phyloP scores from a whole-genome alignment of 2,113 vertebrate species.

The Sus scrofa region DNA sequence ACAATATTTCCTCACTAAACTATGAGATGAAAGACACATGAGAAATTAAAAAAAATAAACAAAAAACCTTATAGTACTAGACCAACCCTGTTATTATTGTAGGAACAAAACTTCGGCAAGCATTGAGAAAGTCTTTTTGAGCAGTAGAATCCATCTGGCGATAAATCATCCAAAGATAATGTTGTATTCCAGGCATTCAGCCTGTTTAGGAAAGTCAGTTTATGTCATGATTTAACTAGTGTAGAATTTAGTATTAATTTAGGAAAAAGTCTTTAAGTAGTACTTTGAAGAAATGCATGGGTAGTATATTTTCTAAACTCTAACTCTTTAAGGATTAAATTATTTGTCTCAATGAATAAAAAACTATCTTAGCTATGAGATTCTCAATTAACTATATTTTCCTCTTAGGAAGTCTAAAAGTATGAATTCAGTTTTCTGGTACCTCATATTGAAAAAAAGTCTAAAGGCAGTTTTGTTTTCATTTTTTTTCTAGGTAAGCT shows the following conservation, averaged over 20 bases:
- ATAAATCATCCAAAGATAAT: conserved; percentile 17
- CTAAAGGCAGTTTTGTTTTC: neutral
- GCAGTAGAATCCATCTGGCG: neutral
- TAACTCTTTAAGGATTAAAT: conserved; percentile 23
- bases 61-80: neutral
- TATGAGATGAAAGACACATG: neutral
- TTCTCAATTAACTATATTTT: neutral
- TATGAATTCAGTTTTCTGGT: neutral
- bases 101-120: neutral
- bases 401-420: neutral
- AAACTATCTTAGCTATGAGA: conserved; percentile 45
- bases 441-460: neutral
- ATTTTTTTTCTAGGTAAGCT: conserved; percentile 27
- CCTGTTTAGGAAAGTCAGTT: conserved; percentile 8
- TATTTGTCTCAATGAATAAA: conserved; percentile 13
- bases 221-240: neutral
- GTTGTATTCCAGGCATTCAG: neutral
- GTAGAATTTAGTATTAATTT: conserved; percentile 50
- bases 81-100: conserved; percentile 1
- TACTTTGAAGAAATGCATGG: conserved; percentile 47
- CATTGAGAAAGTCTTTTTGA: neutral
- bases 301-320: neutral
- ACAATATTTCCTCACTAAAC: conserved; percentile 13
- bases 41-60: conserved; percentile 24
- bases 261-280: conserved; percentile 17